Base-by-base conservation (phyloP, 2,888 invertebrate species). In the Synanthedon tipuliformis region DNA sequence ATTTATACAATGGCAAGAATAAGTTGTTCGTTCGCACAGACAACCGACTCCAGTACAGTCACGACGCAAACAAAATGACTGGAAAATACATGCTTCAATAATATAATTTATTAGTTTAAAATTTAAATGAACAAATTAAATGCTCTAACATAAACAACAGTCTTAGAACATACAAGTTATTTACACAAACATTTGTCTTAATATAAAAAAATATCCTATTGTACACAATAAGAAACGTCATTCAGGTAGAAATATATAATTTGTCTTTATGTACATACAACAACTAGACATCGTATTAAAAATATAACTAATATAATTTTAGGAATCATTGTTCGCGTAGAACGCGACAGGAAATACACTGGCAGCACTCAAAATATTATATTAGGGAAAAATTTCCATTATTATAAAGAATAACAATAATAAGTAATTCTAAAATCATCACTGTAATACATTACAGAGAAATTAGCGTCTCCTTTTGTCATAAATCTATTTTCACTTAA, bases 121-220 rank as follows among this genome's bases (percentile, higher is more conserved):
- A 34, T 34, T 73, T 70, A 80, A 80, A 71, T 70, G 76, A 85
- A 82, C 82, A 73, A 82, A 81, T 84, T 83, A 87, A 82, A 87
- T 75, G 75, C 81, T 86, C 81, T 86, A 83, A 75, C 79, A 75
- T 79, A 76, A 84, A 84, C 86, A 87, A 87, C 87, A 87, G 86
- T 87, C 87, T 86, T 87, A 86, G 73, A 76, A 81, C 74, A 80
- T 81, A 86, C 75, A 79, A 73, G 77, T 80, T 87, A 84, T 87
- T 85, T 86, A 86, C 85, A 85, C 79, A 78, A 80, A 81, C 73
- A 76, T 81, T 81, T 66, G 58, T 61, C 60, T 64, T 68, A 50
- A n/a, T 68, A 78, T 81, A 86, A 83, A 81, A 16, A 87, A 87
- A 84, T 85, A 84, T 74, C 72, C 83, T 86, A 86, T 81, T 83